These are phyloP conservation scores for Drosophila lacertosa DNA, from an alignment of 1,140 invertebrate species.

Conservation along the genomic window DNA sequence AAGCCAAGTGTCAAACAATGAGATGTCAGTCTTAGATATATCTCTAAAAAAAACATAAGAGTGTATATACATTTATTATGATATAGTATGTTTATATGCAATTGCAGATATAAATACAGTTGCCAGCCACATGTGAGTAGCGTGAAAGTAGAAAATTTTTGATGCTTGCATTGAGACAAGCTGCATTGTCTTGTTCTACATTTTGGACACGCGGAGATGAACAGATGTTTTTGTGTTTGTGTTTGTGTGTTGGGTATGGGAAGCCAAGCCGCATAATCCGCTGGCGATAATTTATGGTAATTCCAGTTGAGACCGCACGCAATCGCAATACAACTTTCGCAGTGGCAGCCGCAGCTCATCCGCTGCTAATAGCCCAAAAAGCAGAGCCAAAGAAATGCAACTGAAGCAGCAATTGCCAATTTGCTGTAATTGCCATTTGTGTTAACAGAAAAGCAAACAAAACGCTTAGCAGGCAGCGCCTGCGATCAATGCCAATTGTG, in stretches of 20 bases:
- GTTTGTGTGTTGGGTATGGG: conserved; percentile 9
- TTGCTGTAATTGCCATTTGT: conserved; percentile 74
- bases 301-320: conserved; percentile 62
- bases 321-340: conserved; percentile 60
- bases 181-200: conserved; percentile 61
- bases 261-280: conserved; percentile 59
- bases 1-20: conserved; percentile 40
- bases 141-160: conserved; percentile 55
- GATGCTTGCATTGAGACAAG: conserved; percentile 23
- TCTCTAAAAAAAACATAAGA: background rate
- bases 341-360: conserved; percentile 42
- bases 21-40: conserved; percentile 50
- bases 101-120: background rate
- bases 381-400: conserved; percentile 26
- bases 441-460: conserved; percentile 75
- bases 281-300: conserved; percentile 74
- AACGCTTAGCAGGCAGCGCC: conserved; percentile 48
- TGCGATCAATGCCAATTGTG: conserved; percentile 68
- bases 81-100: conserved; percentile 4
- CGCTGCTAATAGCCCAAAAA: conserved; percentile 54
- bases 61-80: background rate
- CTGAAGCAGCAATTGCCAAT: conserved; percentile 40
- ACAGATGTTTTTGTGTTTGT: conserved; percentile 19
- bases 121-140: conserved; percentile 9
- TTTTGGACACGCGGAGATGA: conserved; percentile 30